Base-by-base conservation (phyloP, 2,888 invertebrate species). In the Allacma fusca region DNA sequence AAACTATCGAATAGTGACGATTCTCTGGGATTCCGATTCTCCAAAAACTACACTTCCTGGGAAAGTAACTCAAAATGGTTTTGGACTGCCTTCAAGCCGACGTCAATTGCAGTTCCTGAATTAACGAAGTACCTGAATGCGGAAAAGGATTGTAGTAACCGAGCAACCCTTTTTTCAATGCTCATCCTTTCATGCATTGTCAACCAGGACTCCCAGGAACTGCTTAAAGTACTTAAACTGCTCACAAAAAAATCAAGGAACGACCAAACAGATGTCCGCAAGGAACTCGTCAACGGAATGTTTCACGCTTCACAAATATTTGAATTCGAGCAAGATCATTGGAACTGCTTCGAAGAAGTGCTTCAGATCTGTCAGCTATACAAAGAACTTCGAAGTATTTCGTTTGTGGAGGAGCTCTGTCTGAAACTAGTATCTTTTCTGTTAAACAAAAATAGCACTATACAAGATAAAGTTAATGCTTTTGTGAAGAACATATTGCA, bases 51-150 rank as follows among this genome's bases (percentile, higher is more conserved):
- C 62, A 80, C 75, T 1, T 73, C 57, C 71, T 78, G 74, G n/a
- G 78, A 78, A 1, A 70, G 65, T 13, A 79, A 82, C 24, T 64
- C 71, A 13, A 80, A 80, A 68, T 80, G 78, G 21, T 80, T 80
- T 28, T 82, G 82, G 82, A 78, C 76, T n/a, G 80, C 80, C 12
- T 80, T 81, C 62, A 76, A 77, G 64, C 57, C 77, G 0, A 77
- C 77, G 12, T 59, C 65, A 0, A 62, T 76, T 59, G 77, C 81
- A 2, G 74, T 82, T 43, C 80, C 81, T 5, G 74, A 77, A 73
- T 68, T 82, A 1, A 81, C 80, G 40, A 78, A 78, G 62, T 23
- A 76, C 5, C 62, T 76, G 0, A 19, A 34, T 7, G 34, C 77
- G 13, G 81, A 82, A 64, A 24, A 79, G 1, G 80, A 81, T 76